phyloP scores from a whole-genome alignment of 35 echinoderm and acorn worm species.

The Apostichopus japonicus region DNA sequence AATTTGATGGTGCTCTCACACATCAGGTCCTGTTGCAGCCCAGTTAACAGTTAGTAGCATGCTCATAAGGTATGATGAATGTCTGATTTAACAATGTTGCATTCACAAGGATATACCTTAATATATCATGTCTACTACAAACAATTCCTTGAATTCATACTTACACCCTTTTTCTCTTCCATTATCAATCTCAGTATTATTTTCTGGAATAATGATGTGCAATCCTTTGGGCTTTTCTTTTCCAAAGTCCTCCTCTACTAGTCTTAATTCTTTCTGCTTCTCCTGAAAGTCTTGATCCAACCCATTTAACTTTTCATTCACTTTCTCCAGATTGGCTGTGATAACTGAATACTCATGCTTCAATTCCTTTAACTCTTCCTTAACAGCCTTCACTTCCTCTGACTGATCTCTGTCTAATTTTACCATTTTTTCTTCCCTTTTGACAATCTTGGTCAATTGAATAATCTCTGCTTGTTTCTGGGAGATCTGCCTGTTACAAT shows the following conservation, averaged over 20 bases:
- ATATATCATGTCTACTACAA: background rate
- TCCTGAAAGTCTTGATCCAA: constrained; percentile 42
- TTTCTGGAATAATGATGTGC: constrained; percentile 24
- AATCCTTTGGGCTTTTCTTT: constrained; percentile 22
- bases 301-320: constrained; percentile 17
- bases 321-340: constrained; percentile 63
- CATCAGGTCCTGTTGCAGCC: too few species aligned
- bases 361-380: constrained; percentile 67
- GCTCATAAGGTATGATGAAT: too few species aligned
- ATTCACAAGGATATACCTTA: too few species aligned
- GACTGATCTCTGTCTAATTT: constrained; percentile 35
- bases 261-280: constrained; percentile 22
- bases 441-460: constrained; percentile 42
- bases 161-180: background rate
- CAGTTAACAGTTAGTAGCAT: too few species aligned
- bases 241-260: constrained; percentile 1
- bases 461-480: constrained; percentile 61
- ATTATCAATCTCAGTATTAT: constrained; percentile 16
- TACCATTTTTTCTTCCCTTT: constrained; percentile 53
- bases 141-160: background rate
- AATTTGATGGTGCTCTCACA: too few species aligned
- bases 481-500: constrained; percentile 59
- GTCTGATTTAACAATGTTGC: too few species aligned
- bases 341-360: constrained; percentile 71
- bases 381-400: constrained; percentile 64